A percentile compares a stretch with the other conserved stretches of the same genome.
Evolutionary conservation across 2,888 invertebrate species (phyloP).

Genomic region (Drosophila mimica): DNA sequence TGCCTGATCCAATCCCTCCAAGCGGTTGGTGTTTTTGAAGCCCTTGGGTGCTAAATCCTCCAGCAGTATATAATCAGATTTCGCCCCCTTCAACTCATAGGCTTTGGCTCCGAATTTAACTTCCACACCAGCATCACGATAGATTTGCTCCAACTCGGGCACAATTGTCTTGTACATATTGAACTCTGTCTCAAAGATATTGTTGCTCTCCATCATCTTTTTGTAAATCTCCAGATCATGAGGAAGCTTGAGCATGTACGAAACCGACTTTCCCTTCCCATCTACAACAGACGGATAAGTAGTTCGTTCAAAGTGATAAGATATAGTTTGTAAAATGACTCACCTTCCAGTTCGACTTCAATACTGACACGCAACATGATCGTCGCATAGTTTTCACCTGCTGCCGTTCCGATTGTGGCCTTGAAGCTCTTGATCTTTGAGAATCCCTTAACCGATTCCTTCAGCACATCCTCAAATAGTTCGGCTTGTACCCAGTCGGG

Average conservation of each 20-base stretch:
- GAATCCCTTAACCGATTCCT: constrained; percentile 42
- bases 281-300: constrained; percentile 11
- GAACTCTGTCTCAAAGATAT: constrained; percentile 73
- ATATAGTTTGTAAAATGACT: background rate
- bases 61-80: constrained; percentile 61
- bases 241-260: constrained; percentile 68
- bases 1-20: constrained; percentile 71
- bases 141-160: constrained; percentile 78
- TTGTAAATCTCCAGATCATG: constrained; percentile 48
- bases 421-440: constrained; percentile 47
- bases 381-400: constrained; percentile 82
- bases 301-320: background rate
- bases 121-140: constrained; percentile 61
- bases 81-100: constrained; percentile 62
- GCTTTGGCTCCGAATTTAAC: constrained; percentile 72
- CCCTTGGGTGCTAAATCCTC: constrained; percentile 74
- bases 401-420: constrained; percentile 52
- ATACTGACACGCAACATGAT: constrained; percentile 73
- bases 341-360: constrained; percentile 71
- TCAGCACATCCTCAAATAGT: constrained; percentile 47
- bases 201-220: constrained; percentile 45
- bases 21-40: constrained; percentile 73
- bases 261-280: constrained; percentile 47
- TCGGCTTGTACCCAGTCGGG: constrained; percentile 59
- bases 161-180: constrained; percentile 70